phyloP scores from a whole-genome alignment of 2,888 invertebrate genomes.

The Mesochorus sp. region DNA sequence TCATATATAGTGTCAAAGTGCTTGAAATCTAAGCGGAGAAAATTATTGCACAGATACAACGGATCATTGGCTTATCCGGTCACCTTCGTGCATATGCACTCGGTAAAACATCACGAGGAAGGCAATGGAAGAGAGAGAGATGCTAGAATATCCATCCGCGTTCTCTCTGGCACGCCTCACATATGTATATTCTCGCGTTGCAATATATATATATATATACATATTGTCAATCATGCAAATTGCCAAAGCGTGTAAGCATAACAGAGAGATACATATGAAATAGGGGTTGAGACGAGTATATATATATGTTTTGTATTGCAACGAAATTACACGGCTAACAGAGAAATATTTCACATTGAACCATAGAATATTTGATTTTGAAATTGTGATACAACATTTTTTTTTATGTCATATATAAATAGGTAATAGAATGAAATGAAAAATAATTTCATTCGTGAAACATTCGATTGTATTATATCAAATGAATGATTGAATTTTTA shows the following conservation, averaged over 20 bases:
- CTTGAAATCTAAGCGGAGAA: slow-evolving; percentile 16
- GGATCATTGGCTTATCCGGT: slow-evolving; percentile 60
- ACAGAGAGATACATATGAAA: slow-evolving; percentile 12
- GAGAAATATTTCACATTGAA: slow-evolving; percentile 20
- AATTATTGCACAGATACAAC: slow-evolving; percentile 16
- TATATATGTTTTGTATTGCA: slow-evolving; percentile 4
- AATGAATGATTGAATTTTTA: no score
- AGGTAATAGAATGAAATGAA: background rate
- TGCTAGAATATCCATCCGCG: slow-evolving; percentile 16
- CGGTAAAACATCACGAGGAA: slow-evolving; percentile 5
- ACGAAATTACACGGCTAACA: slow-evolving; percentile 22
- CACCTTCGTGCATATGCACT: slow-evolving; percentile 47
- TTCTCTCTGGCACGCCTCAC: slow-evolving; percentile 9
- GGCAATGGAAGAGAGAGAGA: slow-evolving; percentile 17
- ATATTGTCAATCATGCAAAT: slow-evolving; percentile 64
- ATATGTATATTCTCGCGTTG: slow-evolving; percentile 21
- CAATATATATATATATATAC: no score
- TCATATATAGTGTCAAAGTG: slow-evolving; percentile 26
- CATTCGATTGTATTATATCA: no score
- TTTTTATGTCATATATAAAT: background rate
- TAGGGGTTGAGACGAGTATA: slow-evolving; percentile 7
- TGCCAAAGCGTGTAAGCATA: slow-evolving; percentile 41
- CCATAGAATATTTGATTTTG: background rate
- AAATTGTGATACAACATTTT: no score
- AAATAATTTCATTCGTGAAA: no score